Base-by-base conservation (phyloP, 1,140 invertebrate species). In the Cydia amplana region DNA sequence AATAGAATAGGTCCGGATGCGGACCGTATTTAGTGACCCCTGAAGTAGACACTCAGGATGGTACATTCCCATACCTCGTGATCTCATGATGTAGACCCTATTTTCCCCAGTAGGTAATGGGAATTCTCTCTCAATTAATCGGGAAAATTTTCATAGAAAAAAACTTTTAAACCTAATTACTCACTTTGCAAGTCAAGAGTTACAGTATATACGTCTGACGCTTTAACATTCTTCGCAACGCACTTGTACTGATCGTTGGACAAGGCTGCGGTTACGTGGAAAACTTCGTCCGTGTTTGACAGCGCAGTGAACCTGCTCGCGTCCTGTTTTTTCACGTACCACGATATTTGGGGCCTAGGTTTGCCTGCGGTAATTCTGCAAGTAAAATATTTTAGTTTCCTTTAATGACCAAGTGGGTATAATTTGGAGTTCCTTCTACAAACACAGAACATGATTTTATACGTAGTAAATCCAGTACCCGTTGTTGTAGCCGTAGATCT, bases 111-210 rank as follows among this genome's bases (percentile, higher is more conserved):
- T 40, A 40, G 4, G 7, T 40, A 40, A 7, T 40, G 7, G 10
- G 36, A 40, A 40, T 9, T 40, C 10, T 40, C 7, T 10, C 36
- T 10, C 9, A 9, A 32, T 40, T 40, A 40, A 9, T 40, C 36
- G 36, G 36, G 36, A 4, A 40, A 9, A 40, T 2, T 9, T 40
- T 40, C 9, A 40, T 40, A 36, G 7, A 36, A 36, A 36, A 36
- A 7, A 36, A 36, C 4, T 28, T 4, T 28, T n/a, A n/a, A 36
- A 36, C 32, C 32, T 46, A 14, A 7, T 18, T 18, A 55, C 51
- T 55, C n/a, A 55, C 51, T 55, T 55, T 55, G 51, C n/a, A 55
- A n/a, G n/a, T 18, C 51, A 55, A 55, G 51, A 18, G 51, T 55
- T 18, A 55, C 51, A 55, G n/a, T 55, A 55, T 55, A 18, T 18